phyloP scores from a whole-genome alignment of 2,797 vertebrate genomes.

The Strix occidentalis region DNA sequence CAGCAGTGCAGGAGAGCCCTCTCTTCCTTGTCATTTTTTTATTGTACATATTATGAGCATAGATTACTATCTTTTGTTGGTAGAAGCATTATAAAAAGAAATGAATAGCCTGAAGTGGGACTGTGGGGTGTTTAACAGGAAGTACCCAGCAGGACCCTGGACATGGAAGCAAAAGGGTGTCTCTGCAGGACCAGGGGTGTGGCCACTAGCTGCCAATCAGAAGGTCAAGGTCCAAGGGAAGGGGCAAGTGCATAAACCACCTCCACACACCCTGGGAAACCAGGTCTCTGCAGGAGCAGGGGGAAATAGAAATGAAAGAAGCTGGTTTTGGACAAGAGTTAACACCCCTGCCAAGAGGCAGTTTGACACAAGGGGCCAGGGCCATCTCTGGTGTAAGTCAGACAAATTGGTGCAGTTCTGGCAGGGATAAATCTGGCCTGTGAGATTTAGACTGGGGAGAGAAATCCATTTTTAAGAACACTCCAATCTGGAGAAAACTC shows the following conservation, averaged over 20 bases:
- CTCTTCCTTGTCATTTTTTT: neutral
- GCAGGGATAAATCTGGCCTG: neutral
- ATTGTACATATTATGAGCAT: accelerated
- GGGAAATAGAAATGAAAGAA: neutral
- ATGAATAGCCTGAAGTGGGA: neutral
- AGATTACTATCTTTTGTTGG: too few relatives aligned
- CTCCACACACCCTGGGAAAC: accelerated
- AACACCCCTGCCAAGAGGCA: neutral
- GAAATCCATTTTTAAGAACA: slow-evolving; percentile 35
- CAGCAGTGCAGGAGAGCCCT: neutral
- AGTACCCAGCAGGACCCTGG: neutral
- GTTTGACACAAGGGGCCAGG: neutral
- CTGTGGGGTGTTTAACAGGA: neutral
- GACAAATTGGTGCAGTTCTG: neutral
- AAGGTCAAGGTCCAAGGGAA: neutral
- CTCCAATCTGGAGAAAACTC: slow-evolving; percentile 44
- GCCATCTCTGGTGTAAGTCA: accelerated
- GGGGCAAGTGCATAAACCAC: neutral
- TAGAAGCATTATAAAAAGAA: neutral
- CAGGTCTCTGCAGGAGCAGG: neutral
- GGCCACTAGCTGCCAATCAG: accelerated
- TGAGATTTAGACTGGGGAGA: neutral
- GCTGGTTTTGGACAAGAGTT: neutral
- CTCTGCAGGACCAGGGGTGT: accelerated
- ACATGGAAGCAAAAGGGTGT: too few relatives aligned